Base-by-base conservation (phyloP, 30 jellyfish, hydroid and myxozoan genomes). In the Aurelia sp. region DNA sequence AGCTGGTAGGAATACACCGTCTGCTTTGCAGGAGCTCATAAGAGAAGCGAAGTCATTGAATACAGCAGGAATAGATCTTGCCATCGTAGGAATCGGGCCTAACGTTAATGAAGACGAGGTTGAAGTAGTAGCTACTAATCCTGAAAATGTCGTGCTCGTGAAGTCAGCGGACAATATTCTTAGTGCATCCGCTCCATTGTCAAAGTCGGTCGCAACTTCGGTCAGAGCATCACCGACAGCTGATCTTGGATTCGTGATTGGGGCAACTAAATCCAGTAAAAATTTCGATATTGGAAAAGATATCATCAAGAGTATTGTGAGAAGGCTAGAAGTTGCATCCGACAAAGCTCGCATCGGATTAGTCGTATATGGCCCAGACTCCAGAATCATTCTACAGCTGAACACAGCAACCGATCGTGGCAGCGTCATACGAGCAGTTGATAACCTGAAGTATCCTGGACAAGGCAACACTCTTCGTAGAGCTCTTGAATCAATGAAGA, bases 401-500 rank as follows among this genome's bases (percentile, higher is more conserved):
- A 67, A 52, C 7, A 21, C 65, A 11, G 66, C 83, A 27, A 31
- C 47, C 0, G 83, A 72, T 47, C 65, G 83, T 27, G 35, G 11
- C 16, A 59, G 69, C 13, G 69, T 21, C 31, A 18, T 13, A 21
- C 16, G 69, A 15, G 69, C 33, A 6, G 69, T 78, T 3, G 74
- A 60, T 16, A 61, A 30, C 68, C 30, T 78, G 19, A 47, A 11
- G 20, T 21, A 17, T 59, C 89, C 89, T 5, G 50, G 74, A 61
- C 30, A 60, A 51, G 89, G 89, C 44, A 23, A 27, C 66, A 21
- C 64, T 60, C 51, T 86, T 17, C 22, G 76, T 18, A 77, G 52
- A 13, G 96, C 96, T 33, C 35, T 86, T 6, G 79, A 66, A n/a
- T 59, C 78, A 62, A 62, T 78, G 10, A 50, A 76, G 35, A 20